Base-by-base conservation (phyloP, 2,797 vertebrate species). In the Scleropages formosus region DNA sequence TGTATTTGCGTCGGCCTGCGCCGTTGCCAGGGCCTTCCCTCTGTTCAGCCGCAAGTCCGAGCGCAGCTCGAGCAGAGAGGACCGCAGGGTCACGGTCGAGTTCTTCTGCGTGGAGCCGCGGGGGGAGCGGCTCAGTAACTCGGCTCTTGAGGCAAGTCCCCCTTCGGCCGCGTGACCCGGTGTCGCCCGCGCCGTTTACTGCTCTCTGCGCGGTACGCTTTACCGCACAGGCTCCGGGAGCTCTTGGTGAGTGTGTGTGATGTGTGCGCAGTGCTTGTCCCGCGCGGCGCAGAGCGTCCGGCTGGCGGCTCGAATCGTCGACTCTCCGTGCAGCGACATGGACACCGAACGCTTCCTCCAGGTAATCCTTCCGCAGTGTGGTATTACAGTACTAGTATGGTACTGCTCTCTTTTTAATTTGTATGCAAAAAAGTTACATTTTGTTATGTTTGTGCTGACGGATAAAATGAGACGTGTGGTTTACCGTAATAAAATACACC, bases 321-420 rank as follows among this genome's bases (percentile, higher is more conserved):
- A 80, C 63, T 78, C 73, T 12, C 79, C 79, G 0, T 80, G 79
- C 72, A 75, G 31, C 72, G 79, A 80, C 51, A 80, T 80, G 79
- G 78, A 72, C 68, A 80, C 79, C 1, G 79, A 80, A 39, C 44
- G 78, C 27, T 80, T 80, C 49, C 79, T 80, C 62, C 31, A 58
- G 72, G 79, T 78, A 53, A 39, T 39, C 53, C 60, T 73, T 60
- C 6, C 16, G 24, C 31, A 31, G 31, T 39, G 31, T 39, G 31
- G n/a, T n/a, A n/a, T n/a, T n/a, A n/a, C n/a, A n/a, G n/a, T n/a
- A n/a, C n/a, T n/a, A n/a, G n/a, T n/a, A n/a, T n/a, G n/a, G n/a
- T n/a, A n/a, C n/a, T n/a, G n/a, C n/a, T n/a, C n/a, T n/a, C n/a
- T n/a, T n/a, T n/a, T n/a, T n/a, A n/a, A n/a, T n/a, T n/a, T n/a